A percentile compares a stretch with the other conserved stretches of the same genome.
Evolutionary conservation across 2,113 vertebrate genomes (phyloP).

Genomic region (Candoia aspera): DNA sequence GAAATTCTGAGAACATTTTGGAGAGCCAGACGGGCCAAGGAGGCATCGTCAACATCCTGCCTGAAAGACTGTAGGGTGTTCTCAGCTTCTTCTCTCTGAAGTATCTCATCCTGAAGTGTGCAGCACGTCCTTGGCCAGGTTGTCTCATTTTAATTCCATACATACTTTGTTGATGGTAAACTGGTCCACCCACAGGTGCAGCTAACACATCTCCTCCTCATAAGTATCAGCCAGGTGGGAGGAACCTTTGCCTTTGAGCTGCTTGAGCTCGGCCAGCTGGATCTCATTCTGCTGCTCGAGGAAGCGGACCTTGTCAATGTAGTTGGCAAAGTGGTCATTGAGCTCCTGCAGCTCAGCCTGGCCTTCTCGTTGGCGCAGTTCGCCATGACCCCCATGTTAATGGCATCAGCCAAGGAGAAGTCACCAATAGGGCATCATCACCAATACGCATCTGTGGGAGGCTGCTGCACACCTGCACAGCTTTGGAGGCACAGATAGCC

Average conservation of each 20-base stretch:
- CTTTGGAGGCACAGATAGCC: slow-evolving; percentile 69
- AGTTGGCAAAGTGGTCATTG: slow-evolving; percentile 94
- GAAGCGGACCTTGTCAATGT: slow-evolving; percentile 95
- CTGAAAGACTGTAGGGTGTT: slow-evolving; percentile 88
- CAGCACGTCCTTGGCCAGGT: slow-evolving; percentile 75
- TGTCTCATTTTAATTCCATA: slow-evolving; percentile 91
- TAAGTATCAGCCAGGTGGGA: slow-evolving; percentile 90
- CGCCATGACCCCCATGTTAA: slow-evolving; percentile 89
- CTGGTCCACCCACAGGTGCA: slow-evolving; percentile 90
- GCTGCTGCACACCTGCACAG: slow-evolving; percentile 80
- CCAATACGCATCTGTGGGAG: slow-evolving; percentile 77
- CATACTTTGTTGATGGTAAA: slow-evolving; percentile 91
- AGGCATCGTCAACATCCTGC: slow-evolving; percentile 73
- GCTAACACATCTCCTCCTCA: slow-evolving; percentile 93
- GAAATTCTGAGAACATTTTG: too few species aligned
- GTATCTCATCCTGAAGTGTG: slow-evolving; percentile 86
- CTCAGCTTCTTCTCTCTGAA: slow-evolving; percentile 92
- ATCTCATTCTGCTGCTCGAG: slow-evolving; percentile 98
- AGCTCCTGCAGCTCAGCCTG: slow-evolving; percentile 93
- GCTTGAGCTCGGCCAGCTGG: slow-evolving; percentile 89
- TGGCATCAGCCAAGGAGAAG: slow-evolving; percentile 88
- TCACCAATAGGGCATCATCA: slow-evolving; percentile 81
- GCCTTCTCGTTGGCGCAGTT: slow-evolving; percentile 92
- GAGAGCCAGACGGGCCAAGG: too few species aligned
- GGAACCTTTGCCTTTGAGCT: slow-evolving; percentile 89